Base-by-base conservation (phyloP, 2,113 vertebrate genomes). In the Campylomormyrus numenius region DNA sequence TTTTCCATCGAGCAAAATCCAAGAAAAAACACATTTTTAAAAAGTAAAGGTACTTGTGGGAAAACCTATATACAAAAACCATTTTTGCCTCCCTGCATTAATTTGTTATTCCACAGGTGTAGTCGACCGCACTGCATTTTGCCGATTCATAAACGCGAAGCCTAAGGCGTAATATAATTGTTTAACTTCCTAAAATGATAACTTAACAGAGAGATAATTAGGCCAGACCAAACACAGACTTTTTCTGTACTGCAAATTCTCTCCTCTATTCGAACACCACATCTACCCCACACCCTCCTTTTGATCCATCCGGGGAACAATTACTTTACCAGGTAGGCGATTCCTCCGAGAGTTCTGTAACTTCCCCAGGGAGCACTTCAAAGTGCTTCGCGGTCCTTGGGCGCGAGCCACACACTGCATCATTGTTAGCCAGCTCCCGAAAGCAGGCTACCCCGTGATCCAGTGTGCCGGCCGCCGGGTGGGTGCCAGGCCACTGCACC, bases 91-190 rank as follows among this genome's bases (percentile, higher is more conserved):
- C 89, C 89, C 89, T 88, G 13, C 88, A 90, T 93, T 95, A 92
- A 94, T 94, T 93, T 42, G 94, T 91, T 85, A 84, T 91, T 92
- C 94, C 94, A 93, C 93, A 95, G 94, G 94, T 95, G 92, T 89
- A 90, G 89, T 17, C 77, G 91, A 91, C 91, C 92, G 90, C 86
- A 77, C 91, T 62, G 86, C 89, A 85, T 89, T 91, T 94, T 93
- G 93, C 92, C 91, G 92, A 93, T 94, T 94, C 92, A 94, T 93
- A 94, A 95, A 93, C 93, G 93, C 83, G 90, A 92, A 93, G 94
- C 94, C 93, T 94, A 93, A 93, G 94, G 94, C 94, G 91, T 93
- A 93, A 92, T 94, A 94, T 95, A 95, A 95, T 94, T 94, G 92
- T 94, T 92, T 93, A 56, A 90, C 88, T 91, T 80, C 92, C 92